Percentiles rank a stretch among this genome's conserved stretches.
Conservation (phyloP, 2,113 vertebrate genomes). For the Bufo gargarizans region DNA sequence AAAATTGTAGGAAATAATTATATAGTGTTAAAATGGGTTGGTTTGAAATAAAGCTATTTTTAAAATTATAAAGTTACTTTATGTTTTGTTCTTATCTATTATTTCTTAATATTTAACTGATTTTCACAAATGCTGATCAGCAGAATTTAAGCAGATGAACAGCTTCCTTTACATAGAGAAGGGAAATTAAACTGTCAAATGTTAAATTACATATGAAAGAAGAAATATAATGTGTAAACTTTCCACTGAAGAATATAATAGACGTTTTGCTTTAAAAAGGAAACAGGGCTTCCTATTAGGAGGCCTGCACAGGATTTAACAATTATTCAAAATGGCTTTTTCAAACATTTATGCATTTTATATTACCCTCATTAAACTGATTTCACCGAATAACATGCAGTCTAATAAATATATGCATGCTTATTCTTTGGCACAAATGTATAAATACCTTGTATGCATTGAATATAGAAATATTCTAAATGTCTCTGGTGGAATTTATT, state of each 20-base stretch:
- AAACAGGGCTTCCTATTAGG: constrained; percentile 70
- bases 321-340: constrained; percentile 65
- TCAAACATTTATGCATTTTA: constrained; percentile 64
- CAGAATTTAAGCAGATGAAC: constrained; percentile 71
- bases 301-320: constrained; percentile 68
- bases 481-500: background rate
- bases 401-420: constrained; percentile 60
- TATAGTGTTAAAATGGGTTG: no score
- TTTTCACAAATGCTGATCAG: constrained; percentile 69
- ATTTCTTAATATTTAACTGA: constrained; percentile 65
- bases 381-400: constrained; percentile 65
- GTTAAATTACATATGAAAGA: constrained; percentile 68
- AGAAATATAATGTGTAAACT: constrained; percentile 72
- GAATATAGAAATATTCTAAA: background rate
- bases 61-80: no score
- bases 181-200: constrained; percentile 71
- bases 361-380: constrained; percentile 71
- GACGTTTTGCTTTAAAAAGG: constrained; percentile 71
- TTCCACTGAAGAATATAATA: constrained; percentile 70
- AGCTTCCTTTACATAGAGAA: constrained; percentile 67
- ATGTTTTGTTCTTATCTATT: background rate
- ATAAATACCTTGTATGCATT: background rate
- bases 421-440: constrained; percentile 4
- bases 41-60: no score
- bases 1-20: no score